phyloP scores from a whole-genome alignment of 2,888 invertebrate genomes.

The Dione juno region DNA sequence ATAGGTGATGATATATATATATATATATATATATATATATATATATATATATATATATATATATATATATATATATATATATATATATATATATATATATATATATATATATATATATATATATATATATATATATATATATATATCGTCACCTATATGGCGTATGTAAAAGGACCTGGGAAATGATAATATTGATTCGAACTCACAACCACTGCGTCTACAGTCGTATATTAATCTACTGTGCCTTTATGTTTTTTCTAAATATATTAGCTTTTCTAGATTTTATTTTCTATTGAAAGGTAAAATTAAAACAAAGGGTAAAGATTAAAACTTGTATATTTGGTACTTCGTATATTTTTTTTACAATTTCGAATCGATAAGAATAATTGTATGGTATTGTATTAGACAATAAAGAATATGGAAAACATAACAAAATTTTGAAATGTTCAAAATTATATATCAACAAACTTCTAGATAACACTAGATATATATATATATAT shows the following conservation, averaged over 20 bases:
- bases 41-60: too few relatives aligned
- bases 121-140: too few relatives aligned
- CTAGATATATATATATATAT: conserved; percentile 53
- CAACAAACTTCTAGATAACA: conserved; percentile 75
- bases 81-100: too few relatives aligned
- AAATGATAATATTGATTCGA: background rate
- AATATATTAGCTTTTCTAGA: too few relatives aligned
- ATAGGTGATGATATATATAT: too few relatives aligned
- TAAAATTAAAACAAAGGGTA: conserved; percentile 56
- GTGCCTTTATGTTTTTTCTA: background rate
- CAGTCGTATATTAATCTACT: background rate
- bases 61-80: too few relatives aligned
- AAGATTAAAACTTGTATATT: conserved; percentile 84
- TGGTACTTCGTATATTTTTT: conserved; percentile 83
- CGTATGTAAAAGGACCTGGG: too few relatives aligned
- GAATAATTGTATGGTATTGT: conserved; percentile 76
- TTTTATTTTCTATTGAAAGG: background rate
- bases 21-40: too few relatives aligned
- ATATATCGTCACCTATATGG: too few relatives aligned
- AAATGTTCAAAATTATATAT: conserved; percentile 66
- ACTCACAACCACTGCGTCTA: background rate
- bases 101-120: too few relatives aligned
- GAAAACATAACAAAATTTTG: conserved; percentile 67
- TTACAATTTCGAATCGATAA: conserved; percentile 80
- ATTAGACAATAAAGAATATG: conserved; percentile 69